A percentile compares a stretch with the other conserved stretches of the same genome.
These are phyloP conservation scores for Xiphydria camelus DNA, from an alignment of 2,888 invertebrate genomes.

Conservation along the genomic window DNA sequence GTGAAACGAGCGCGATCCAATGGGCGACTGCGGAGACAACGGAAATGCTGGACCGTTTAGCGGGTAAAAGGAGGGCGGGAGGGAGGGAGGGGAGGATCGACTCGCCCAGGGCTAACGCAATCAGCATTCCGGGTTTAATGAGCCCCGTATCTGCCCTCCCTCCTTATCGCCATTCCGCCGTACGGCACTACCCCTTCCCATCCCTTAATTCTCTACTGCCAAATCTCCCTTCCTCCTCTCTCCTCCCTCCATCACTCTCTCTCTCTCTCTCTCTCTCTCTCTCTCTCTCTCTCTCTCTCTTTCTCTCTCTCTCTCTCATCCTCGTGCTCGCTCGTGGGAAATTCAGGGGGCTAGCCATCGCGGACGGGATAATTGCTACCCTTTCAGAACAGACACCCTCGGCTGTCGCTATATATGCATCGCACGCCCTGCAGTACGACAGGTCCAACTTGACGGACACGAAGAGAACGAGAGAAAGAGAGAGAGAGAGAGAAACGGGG, in stretches of 20 bases:
- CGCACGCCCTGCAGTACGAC: too few relatives aligned
- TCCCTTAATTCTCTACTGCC: not conserved
- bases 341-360: not conserved
- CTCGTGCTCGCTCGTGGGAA: too few relatives aligned
- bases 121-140: constrained; percentile 54
- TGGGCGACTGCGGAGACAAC: constrained; percentile 14
- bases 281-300: constrained; percentile 6
- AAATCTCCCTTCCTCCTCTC: not conserved
- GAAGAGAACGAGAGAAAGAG: not conserved
- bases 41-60: constrained; percentile 42
- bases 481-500: not conserved
- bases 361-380: constrained; percentile 16
- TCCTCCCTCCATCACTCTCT: constrained; percentile 7
- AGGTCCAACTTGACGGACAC: too few relatives aligned
- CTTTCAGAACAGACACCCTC: constrained; percentile 25
- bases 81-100: constrained; percentile 24
- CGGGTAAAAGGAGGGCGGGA: constrained; percentile 29
- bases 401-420: too few relatives aligned
- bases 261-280: constrained; percentile 9
- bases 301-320: constrained; percentile 5
- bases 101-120: constrained; percentile 47
- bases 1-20: constrained; percentile 1
- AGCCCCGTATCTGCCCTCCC: constrained; percentile 40
- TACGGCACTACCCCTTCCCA: not conserved
- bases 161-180: not conserved